A percentile compares a stretch with the other conserved stretches of the same genome.
Conservation (phyloP, 2,888 invertebrate genomes). For the Tetramorium bicarinatum region DNA sequence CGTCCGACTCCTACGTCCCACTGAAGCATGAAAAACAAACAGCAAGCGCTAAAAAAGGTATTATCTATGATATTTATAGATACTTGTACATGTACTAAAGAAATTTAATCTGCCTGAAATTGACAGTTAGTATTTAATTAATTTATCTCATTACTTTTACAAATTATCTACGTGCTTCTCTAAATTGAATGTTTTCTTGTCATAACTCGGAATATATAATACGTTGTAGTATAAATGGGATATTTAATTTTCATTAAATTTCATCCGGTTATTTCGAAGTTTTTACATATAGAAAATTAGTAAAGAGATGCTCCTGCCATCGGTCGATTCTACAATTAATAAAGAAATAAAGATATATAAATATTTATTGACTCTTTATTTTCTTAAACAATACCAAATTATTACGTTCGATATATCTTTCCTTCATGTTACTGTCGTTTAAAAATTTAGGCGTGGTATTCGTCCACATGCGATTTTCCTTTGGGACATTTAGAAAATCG, state of each 20-base stretch:
- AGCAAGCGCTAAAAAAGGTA: neutral
- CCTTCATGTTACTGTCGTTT: neutral
- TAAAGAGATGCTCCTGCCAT: neutral
- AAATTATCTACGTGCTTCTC: neutral
- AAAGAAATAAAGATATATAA: neutral
- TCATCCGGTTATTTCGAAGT: neutral
- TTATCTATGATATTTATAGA: neutral
- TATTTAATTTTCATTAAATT: neutral
- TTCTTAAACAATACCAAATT: conserved; percentile 78
- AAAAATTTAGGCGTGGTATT: conserved; percentile 82
- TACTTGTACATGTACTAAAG: neutral
- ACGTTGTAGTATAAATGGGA: neutral
- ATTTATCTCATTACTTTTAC: neutral
- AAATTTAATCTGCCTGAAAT: neutral
- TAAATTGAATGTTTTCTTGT: neutral
- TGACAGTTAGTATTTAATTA: neutral
- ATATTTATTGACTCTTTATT: conserved; percentile 67
- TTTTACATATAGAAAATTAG: neutral
- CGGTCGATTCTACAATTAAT: neutral
- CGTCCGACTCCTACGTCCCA: neutral
- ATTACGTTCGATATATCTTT: conserved; percentile 54
- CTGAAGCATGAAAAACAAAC: neutral
- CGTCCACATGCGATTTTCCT: conserved; percentile 87
- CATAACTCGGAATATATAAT: neutral
- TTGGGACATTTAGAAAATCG: conserved; percentile 89